These are phyloP conservation scores for Tolmerus cingulatus DNA, from an alignment of 2,888 invertebrate genomes.

Conservation along the genomic window DNA sequence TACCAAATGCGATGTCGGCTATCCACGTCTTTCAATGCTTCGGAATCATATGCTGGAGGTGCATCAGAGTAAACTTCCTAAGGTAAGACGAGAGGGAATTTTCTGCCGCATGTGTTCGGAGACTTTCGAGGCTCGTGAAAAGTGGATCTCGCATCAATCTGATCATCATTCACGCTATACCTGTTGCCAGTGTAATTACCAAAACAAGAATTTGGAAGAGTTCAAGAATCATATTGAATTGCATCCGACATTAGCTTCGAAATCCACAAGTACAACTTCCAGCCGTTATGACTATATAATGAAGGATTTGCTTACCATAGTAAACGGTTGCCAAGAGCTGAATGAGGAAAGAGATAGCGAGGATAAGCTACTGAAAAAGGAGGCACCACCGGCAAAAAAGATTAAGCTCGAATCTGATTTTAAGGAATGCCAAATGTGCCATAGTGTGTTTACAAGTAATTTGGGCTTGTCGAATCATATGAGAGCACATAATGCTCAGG, in stretches of 20 bases:
- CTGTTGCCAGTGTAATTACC: slow-evolving; percentile 50
- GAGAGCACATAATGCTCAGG: slow-evolving; percentile 59
- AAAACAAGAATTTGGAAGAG: slow-evolving; percentile 45
- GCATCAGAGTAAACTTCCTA: slow-evolving; percentile 58
- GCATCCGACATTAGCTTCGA: slow-evolving; percentile 43
- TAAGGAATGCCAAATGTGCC: slow-evolving; percentile 61
- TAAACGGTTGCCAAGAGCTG: slow-evolving; percentile 56
- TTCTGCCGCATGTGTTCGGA: slow-evolving; percentile 51
- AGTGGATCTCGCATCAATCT: slow-evolving; percentile 51
- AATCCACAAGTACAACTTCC: slow-evolving; percentile 35
- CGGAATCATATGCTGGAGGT: slow-evolving; percentile 62
- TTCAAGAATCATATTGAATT: slow-evolving; percentile 49
- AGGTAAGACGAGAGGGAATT: slow-evolving; percentile 59
- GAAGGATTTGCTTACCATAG: slow-evolving; percentile 62
- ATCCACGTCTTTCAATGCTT: slow-evolving; percentile 61
- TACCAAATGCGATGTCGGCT: slow-evolving; percentile 60
- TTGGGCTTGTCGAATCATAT: slow-evolving; percentile 62
- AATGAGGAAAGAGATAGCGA: slow-evolving; percentile 58
- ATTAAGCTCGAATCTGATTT: slow-evolving; percentile 45
- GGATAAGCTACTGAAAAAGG: slow-evolving; percentile 51
- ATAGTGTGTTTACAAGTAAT: slow-evolving; percentile 60
- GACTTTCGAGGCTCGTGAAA: slow-evolving; percentile 46
- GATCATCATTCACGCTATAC: slow-evolving; percentile 43
- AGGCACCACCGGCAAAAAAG: slow-evolving; percentile 45
- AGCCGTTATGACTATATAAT: slow-evolving; percentile 62